Percentiles rank a stretch among this genome's conserved stretches.
Conservation (phyloP, 2,888 invertebrate genomes). For the Oligia latruncula region DNA sequence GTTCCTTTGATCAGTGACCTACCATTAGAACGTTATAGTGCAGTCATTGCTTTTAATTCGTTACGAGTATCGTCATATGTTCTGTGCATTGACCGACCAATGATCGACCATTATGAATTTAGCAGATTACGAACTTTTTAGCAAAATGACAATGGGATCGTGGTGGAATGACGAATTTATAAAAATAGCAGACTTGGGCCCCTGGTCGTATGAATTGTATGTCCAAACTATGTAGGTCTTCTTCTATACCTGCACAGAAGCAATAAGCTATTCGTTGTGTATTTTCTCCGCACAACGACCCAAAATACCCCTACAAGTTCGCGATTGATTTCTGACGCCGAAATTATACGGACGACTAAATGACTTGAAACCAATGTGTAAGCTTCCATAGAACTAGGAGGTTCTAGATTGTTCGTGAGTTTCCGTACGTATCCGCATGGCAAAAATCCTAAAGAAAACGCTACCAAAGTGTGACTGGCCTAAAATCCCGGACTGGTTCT, state of each 20-base stretch:
- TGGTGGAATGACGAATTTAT: too few species aligned
- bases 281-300: background rate
- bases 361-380: background rate
- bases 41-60: too few species aligned
- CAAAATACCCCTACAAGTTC: background rate
- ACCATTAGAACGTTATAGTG: too few species aligned
- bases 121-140: too few species aligned
- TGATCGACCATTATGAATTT: too few species aligned
- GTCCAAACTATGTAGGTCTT: background rate
- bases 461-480: background rate
- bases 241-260: background rate
- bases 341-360: background rate
- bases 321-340: background rate
- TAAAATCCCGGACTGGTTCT: background rate
- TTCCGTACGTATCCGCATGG: too few species aligned
- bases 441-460: background rate
- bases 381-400: background rate
- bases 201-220: background rate
- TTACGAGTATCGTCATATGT: too few species aligned
- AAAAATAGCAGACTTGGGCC: too few species aligned
- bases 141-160: too few species aligned
- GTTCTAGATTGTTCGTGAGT: background rate
- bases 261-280: background rate
- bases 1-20: too few species aligned
- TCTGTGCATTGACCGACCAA: too few species aligned